phyloP scores from a whole-genome alignment of 1,140 invertebrate genomes.

The Achatina immaculata region DNA sequence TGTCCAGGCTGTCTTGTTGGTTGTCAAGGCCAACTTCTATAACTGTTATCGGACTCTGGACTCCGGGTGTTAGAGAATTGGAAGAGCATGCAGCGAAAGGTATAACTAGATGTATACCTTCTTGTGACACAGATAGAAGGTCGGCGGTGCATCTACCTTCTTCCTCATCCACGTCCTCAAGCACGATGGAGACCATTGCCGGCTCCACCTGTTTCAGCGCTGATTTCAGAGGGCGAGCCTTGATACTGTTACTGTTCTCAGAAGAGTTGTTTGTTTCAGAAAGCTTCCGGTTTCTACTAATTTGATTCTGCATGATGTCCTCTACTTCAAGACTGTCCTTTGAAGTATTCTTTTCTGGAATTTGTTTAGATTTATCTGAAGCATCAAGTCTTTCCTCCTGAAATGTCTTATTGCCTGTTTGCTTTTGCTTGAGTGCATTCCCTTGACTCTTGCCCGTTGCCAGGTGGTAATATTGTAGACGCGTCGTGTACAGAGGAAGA shows the following conservation, averaged over 20 bases:
- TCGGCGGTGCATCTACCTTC: conserved; percentile 12
- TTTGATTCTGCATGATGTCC: conserved; percentile 53
- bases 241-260: not conserved
- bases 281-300: not conserved
- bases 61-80: conserved; percentile 52
- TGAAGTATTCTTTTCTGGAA: conserved; percentile 27
- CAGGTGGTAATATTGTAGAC: conserved; percentile 9
- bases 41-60: conserved; percentile 62
- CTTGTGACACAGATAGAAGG: not conserved
- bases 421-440: no score
- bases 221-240: not conserved
- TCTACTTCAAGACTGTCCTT: conserved; percentile 60
- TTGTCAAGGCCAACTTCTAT: conserved; percentile 66
- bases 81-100: conserved; percentile 50
- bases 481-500: conserved; percentile 3
- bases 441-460: not conserved
- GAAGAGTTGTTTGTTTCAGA: not conserved
- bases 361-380: no score
- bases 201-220: conserved; percentile 46
- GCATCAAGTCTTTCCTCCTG: no score
- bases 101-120: conserved; percentile 34
- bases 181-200: conserved; percentile 53
- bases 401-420: no score
- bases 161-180: conserved; percentile 47
- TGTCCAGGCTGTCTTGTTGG: conserved; percentile 61